Base-by-base conservation (phyloP, 2,797 vertebrate species). In the Lepus townsendii region DNA sequence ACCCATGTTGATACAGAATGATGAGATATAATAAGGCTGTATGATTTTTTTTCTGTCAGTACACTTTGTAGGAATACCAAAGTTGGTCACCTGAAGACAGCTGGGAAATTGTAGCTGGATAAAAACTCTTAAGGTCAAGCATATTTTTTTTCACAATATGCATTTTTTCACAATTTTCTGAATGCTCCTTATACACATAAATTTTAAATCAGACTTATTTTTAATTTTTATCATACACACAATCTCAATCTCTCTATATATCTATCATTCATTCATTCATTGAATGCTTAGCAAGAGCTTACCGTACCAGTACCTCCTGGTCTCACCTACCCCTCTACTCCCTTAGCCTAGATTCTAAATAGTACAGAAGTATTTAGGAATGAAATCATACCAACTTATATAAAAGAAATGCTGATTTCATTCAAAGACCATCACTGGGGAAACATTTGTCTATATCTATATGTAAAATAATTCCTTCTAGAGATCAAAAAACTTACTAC, bases 381-480 rank as follows among this genome's bases (percentile, higher is more conserved):
- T 60, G 26, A 77, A 95, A 73, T 79, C 42, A 83, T 17, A 57
- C n/a, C 50, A 96, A 78, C 13, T 27, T 92, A 72, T 50, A 87
- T 7, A 35, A 79, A 94, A 38, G n/a, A 77, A 85, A 71, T 76
- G n/a, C n/a, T 35, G 20, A 91, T 85, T 72, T 91, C 42, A 93
- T 32, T 89, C 71, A 68, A 72, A 96, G 11, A 79, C 24, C 71
- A 47, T 72, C 80, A 78, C 35, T 72, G 20, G 71, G 17, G 47
- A 90, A 90, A 88, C 47, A 83, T 30, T 4, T 84, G 2, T 76
- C 79, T 75, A 16, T 78, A 50, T 57, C 38, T 90, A 90, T 11
- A 73, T 62, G 80, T 2, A 93, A 93, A 95, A 84, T 24, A 84
- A 91, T 65, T 95, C 54, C 47, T 90, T 2, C 38, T 52, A 88